These are phyloP conservation scores for Caenorhabditis sinica DNA, from an alignment of 2,888 invertebrate species.

Conservation along the genomic window DNA sequence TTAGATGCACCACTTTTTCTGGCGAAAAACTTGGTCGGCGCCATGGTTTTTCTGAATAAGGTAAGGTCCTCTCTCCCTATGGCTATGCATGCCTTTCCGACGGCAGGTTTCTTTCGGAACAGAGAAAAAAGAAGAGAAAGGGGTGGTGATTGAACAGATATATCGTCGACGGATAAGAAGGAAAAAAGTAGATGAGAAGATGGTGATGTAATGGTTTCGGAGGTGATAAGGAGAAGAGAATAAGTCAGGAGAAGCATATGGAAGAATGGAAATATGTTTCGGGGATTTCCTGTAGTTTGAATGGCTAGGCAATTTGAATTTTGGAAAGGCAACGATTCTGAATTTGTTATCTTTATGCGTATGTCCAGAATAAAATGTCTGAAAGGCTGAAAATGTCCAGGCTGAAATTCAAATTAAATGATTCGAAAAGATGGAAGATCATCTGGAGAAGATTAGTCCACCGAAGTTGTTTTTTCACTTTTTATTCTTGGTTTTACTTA, in stretches of 20 bases:
- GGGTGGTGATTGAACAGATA: conserved; percentile 53
- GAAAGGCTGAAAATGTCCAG: no score
- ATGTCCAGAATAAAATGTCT: no score
- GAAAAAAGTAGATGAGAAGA: neutral
- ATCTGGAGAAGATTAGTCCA: no score
- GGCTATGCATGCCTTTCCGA: neutral
- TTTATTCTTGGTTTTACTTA: no score
- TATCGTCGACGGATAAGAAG: neutral
- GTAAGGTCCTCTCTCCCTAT: neutral
- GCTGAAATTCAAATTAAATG: no score
- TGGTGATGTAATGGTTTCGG: conserved; percentile 35
- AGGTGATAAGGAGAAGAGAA: conserved; percentile 9
- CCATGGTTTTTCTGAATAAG: conserved; percentile 45
- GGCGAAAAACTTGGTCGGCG: conserved; percentile 56
- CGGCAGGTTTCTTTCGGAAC: conserved; percentile 6
- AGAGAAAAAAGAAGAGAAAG: neutral
- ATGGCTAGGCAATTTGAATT: neutral
- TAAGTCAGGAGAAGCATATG: neutral
- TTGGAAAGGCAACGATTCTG: neutral
- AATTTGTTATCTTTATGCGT: no score
- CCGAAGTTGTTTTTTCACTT: no score
- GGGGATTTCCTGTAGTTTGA: neutral
- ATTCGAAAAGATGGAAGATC: no score
- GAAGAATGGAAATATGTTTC: neutral
- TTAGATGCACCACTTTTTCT: conserved; percentile 40